Percentiles rank a stretch among this genome's conserved stretches.
Evolutionary conservation across 1,140 invertebrate species (phyloP).

Genomic region (Sweltsa coloradensis): DNA sequence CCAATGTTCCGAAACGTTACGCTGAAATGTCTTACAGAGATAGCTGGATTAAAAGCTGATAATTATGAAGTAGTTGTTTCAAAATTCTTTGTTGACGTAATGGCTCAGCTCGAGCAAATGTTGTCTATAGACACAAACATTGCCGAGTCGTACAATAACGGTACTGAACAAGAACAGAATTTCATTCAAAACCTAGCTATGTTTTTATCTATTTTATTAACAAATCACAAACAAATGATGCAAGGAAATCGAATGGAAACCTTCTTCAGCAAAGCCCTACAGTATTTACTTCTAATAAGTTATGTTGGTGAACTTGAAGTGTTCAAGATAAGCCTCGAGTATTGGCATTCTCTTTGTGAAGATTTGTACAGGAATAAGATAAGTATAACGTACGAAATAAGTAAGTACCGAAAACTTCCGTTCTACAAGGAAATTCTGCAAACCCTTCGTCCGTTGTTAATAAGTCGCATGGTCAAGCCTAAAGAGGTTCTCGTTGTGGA

Average conservation of each 20-base stretch:
- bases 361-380: slow-evolving; percentile 88
- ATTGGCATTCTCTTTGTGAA: slow-evolving; percentile 91
- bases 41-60: slow-evolving; percentile 73
- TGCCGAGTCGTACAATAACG: slow-evolving; percentile 80
- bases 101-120: slow-evolving; percentile 85
- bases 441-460: slow-evolving; percentile 95
- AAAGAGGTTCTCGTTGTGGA: slow-evolving; percentile 99
- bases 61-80: slow-evolving; percentile 90
- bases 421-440: slow-evolving; percentile 75
- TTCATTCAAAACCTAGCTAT: slow-evolving; percentile 98
- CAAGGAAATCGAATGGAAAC: slow-evolving; percentile 64
- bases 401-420: slow-evolving; percentile 34
- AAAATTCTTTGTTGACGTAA: slow-evolving; percentile 75
- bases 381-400: slow-evolving; percentile 25
- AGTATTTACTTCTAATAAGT: slow-evolving; percentile 91
- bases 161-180: slow-evolving; percentile 93
- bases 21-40: slow-evolving; percentile 96
- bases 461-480: slow-evolving; percentile 98
- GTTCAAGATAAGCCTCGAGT: slow-evolving; percentile 99
- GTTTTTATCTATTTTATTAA: slow-evolving; percentile 92
- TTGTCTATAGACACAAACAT: slow-evolving; percentile 84
- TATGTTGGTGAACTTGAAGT: slow-evolving; percentile 99
- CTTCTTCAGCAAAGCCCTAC: slow-evolving; percentile 64
- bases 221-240: slow-evolving; percentile 83
- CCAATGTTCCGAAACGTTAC: slow-evolving; percentile 98